Conservation (phyloP, 2,797 vertebrate genomes). For the Malacoraja senta region DNA sequence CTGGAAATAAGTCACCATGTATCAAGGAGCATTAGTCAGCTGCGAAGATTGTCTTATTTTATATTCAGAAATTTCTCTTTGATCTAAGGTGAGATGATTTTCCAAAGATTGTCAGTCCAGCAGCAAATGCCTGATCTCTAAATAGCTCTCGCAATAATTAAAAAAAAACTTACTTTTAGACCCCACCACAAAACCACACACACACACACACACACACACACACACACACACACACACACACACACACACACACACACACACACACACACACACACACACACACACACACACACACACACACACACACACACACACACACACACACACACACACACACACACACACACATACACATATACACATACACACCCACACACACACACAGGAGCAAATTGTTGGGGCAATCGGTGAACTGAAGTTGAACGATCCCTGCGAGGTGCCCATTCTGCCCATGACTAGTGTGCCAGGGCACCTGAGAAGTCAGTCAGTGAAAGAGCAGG, state of each 20-base stretch:
- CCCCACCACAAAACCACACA: neutral
- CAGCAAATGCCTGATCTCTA: neutral
- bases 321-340: no score
- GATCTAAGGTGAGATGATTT: neutral
- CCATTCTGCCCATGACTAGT: neutral
- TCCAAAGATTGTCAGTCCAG: no score
- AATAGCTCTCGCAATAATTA: neutral
- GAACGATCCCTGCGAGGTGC: neutral
- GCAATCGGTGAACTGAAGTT: neutral
- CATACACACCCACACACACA: no score
- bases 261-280: no score
- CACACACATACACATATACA: no score
- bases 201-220: no score
- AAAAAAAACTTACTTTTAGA: neutral
- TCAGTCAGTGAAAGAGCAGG: conserved; percentile 9
- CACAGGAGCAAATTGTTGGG: neutral
- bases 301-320: no score
- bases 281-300: no score
- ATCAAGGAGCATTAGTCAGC: neutral
- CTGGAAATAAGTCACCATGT: neutral
- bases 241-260: no score
- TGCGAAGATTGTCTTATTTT: neutral
- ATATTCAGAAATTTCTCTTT: neutral
- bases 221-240: no score
- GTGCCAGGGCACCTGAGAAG: neutral